phyloP scores from a whole-genome alignment of 2,888 invertebrate genomes.

The Meiosimyza platycephala region DNA sequence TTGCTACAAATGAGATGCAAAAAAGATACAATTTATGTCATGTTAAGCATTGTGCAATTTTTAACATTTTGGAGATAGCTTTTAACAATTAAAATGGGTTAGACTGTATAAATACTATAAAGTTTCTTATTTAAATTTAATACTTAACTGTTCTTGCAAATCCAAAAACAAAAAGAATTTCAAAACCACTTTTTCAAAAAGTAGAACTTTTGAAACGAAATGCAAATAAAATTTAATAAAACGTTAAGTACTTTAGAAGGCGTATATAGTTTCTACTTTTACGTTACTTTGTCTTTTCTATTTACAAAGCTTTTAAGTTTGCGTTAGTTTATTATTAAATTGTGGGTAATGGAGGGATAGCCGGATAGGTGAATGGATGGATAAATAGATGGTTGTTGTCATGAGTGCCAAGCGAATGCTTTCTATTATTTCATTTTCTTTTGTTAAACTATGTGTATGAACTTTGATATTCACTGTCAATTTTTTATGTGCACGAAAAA shows the following conservation, averaged over 20 bases:
- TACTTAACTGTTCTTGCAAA: not conserved
- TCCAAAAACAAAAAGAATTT: not conserved
- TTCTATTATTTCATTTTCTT: not conserved
- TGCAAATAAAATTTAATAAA: constrained; percentile 12
- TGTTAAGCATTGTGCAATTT: too few relatives aligned
- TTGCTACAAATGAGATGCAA: too few relatives aligned
- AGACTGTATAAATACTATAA: too few relatives aligned
- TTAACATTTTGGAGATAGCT: too few relatives aligned
- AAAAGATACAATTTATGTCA: too few relatives aligned
- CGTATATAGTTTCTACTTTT: constrained; percentile 3
- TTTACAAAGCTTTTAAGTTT: constrained; percentile 19
- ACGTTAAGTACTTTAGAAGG: constrained; percentile 4
- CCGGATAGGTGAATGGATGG: not conserved
- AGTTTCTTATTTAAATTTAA: too few relatives aligned
- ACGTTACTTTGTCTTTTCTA: constrained; percentile 7
- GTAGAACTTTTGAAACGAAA: not conserved
- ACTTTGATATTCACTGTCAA: constrained; percentile 23
- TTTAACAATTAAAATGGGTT: too few relatives aligned
- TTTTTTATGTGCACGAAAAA: not conserved
- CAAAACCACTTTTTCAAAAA: not conserved
- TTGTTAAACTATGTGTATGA: constrained; percentile 3
- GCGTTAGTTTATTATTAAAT: not conserved
- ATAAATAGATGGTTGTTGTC: not conserved
- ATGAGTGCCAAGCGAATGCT: constrained; percentile 2
- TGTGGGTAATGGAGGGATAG: not conserved